A percentile compares a stretch with the other conserved stretches of the same genome.
phyloP scores from a whole-genome alignment of 2,797 vertebrate species.

The Hydrophis major region DNA sequence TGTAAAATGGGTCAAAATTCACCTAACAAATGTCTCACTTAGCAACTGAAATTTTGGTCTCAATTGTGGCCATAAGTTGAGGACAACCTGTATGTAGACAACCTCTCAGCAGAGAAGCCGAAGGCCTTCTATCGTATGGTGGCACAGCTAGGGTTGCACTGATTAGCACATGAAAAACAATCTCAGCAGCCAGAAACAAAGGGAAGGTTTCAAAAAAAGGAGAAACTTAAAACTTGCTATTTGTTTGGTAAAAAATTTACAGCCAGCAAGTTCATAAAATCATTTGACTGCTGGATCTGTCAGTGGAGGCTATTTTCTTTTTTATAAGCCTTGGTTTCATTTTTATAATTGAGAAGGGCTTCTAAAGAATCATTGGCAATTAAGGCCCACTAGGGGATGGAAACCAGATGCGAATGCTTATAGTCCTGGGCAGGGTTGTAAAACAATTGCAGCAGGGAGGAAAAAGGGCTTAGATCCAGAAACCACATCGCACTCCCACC shows the following conservation, averaged over 20 bases:
- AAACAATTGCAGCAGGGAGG: background rate
- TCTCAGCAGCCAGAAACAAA: background rate
- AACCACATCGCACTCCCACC: no score
- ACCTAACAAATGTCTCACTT: background rate
- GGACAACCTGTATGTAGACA: background rate
- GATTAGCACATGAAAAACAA: conserved; percentile 26
- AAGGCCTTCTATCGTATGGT: background rate
- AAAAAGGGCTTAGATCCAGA: background rate
- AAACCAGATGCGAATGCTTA: background rate
- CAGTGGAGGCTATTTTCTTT: background rate
- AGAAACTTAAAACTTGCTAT: background rate
- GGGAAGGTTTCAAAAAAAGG: background rate
- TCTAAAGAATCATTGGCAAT: background rate
- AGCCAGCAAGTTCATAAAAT: conserved; percentile 19
- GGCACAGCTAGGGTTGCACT: background rate
- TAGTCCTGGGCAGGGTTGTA: background rate
- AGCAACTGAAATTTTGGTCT: background rate
- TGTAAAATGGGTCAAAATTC: background rate
- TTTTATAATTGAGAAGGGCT: conserved; percentile 22
- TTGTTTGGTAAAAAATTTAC: background rate
- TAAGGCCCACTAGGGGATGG: conserved; percentile 2
- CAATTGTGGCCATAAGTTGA: background rate
- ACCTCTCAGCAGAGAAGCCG: background rate
- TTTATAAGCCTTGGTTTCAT: background rate
- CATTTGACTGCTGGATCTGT: fast-evolving